Base-by-base conservation (phyloP, 1,140 invertebrate species). In the Brachionus rubens region DNA sequence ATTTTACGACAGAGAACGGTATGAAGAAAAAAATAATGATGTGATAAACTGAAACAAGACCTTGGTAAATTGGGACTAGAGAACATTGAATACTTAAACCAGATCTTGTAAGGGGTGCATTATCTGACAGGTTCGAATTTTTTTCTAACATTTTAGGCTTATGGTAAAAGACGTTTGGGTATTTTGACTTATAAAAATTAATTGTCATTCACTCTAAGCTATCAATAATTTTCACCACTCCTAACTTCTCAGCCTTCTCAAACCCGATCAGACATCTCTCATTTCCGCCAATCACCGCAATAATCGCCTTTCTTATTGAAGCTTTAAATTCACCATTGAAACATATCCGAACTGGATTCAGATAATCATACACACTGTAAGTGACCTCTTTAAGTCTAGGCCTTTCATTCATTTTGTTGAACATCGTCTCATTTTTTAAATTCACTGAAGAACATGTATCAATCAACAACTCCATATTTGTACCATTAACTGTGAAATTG, bases 91-190 rank as follows among this genome's bases (percentile, higher is more conserved):
- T n/a, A n/a, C n/a, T n/a, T n/a, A n/a, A n/a, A n/a, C n/a, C n/a
- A n/a, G n/a, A 52, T 14, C 28, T 14, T 52, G 14, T 52, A 52
- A 26, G 48, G 16, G 24, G 28, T 52, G 21, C 21, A 26, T 52
- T 52, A 21, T 52, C 48, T 52, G 21, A 52, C 48, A 52, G 48
- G 24, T 26, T 52, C 48, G 21, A 52, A 26, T 26, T 52, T 52
- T 52, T 52, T 52, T 52, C 24, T 52, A 26, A 52, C 4, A 52
- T n/a, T n/a, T n/a, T n/a, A n/a, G n/a, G n/a, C n/a, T n/a, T n/a
- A n/a, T n/a, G n/a, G n/a, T n/a, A n/a, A 26, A 36, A 36, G 4
- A 9, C 33, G 3, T 36, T 36, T 36, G 33, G 33, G 9, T 5
- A 36, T 36, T 36, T 36, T 36, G 4, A 5, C 3, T 9, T 36